Evolutionary conservation across 2,113 vertebrate genomes (phyloP), one percentile per base, ranked within the genome.

Genomic region (Lepisosteus osseus): DNA sequence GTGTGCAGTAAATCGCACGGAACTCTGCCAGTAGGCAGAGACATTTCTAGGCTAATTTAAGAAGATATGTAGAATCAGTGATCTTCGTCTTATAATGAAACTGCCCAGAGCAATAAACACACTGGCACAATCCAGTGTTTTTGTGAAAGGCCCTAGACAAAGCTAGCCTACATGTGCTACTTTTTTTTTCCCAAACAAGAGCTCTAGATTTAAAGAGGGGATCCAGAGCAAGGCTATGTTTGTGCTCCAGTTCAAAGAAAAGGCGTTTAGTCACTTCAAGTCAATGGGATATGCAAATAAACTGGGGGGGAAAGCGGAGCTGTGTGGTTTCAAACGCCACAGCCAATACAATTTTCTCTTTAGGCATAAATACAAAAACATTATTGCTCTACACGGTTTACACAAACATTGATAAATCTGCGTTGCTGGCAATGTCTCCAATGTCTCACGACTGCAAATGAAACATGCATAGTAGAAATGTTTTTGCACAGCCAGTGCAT

Each of bases 391-490:
- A 75, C 77, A 81, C 81, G 74, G 85, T 86, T 90, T 87, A 82
- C 85, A 78, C 88, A 84, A 88, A 85, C 79, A 79, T 76, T 84
- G 83, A 88, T 84, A 83, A 89, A 88, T 86, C 71, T 73, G 76
- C 79, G 81, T 65, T 74, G 61, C 80, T 75, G 75, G 69, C 72
- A 88, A 83, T 73, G 74, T 65, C 63, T 86, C 75, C 72, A 88
- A 83, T 73, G 74, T 65, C 63, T 86, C 75, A 65, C 54, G 76
- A 61, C 65, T 62, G 64, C 76, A 74, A 79, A 75, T 57, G 61
- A 76, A 79, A 81, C 78, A 76, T 76, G 83, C 86, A 86, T 42
- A 40, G 7, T 83, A 81, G n/a, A 78, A 67, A 73, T 51, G 63
- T 73, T 72, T 82, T 74, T 54, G 64, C 74, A 77, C 69, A 69